phyloP scores from a whole-genome alignment of 2,888 invertebrate genomes.

The Cyclophora punctaria region DNA sequence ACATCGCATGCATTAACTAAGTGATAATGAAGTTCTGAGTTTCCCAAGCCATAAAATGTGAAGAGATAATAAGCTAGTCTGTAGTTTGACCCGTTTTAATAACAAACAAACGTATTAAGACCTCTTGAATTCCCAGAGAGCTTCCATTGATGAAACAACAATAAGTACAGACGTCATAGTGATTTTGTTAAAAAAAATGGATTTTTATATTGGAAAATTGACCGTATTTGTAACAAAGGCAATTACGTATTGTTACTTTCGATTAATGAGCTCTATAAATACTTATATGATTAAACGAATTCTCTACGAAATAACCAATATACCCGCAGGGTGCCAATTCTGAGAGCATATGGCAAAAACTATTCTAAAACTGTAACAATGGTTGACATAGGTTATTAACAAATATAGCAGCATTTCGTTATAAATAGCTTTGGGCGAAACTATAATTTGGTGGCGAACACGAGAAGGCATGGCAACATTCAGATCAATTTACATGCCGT shows the following conservation, averaged over 20 bases:
- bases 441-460: conserved; percentile 60
- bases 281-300: too few species aligned
- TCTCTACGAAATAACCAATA: not conserved
- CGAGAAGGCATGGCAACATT: conserved; percentile 48
- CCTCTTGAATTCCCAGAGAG: too few species aligned
- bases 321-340: conserved; percentile 31
- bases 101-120: too few species aligned
- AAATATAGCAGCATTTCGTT: conserved; percentile 53
- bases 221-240: too few species aligned
- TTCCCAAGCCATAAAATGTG: conserved; percentile 15
- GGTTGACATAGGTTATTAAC: conserved; percentile 60
- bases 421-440: conserved; percentile 58
- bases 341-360: conserved; percentile 44
- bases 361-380: conserved; percentile 47
- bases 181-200: too few species aligned
- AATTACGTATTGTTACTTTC: too few species aligned
- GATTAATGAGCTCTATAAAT: too few species aligned
- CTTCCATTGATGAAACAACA: too few species aligned
- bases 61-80: too few species aligned
- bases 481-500: conserved; percentile 54
- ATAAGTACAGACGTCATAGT: too few species aligned
- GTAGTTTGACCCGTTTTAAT: too few species aligned
- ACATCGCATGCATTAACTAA: conserved; percentile 14
- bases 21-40: conserved; percentile 17
- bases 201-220: too few species aligned